Evolutionary conservation across 2,888 invertebrate species (phyloP).

Genomic region (Cantharis rufa): DNA sequence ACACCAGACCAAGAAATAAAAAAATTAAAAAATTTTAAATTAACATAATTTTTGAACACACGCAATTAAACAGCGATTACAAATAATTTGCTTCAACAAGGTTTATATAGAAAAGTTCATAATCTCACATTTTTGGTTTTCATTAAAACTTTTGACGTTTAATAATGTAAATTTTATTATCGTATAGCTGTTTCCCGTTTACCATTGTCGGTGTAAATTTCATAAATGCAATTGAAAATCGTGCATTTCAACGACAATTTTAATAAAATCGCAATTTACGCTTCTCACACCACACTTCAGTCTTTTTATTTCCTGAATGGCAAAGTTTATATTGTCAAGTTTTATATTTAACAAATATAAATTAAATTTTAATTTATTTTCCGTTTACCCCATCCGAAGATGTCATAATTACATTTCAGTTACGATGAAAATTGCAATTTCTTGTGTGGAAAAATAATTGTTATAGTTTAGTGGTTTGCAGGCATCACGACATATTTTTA

Average conservation of each 20-base stretch:
- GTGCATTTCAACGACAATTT: slow-evolving; percentile 9
- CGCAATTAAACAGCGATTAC: not conserved
- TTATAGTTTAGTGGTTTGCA: not conserved
- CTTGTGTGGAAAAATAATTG: not conserved
- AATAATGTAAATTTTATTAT: not conserved
- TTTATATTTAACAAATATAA: not conserved
- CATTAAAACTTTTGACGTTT: not conserved
- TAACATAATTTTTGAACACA: not conserved
- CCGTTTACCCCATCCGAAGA: not conserved
- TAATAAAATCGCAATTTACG: slow-evolving; percentile 24
- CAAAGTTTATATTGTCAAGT: not conserved
- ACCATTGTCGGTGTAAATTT: slow-evolving; percentile 1
- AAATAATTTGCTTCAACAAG: not conserved
- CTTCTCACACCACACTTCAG: slow-evolving; percentile 10
- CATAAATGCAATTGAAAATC: slow-evolving; percentile 16
- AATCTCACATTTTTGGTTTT: not conserved
- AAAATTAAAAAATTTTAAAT: not conserved
- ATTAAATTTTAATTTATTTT: not conserved
- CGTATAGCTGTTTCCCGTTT: not conserved
- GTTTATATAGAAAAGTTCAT: not conserved
- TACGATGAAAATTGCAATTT: not conserved
- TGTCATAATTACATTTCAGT: not conserved
- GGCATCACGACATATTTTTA: not conserved
- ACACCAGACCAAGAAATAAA: not conserved
- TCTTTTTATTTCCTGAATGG: not conserved